Base-by-base conservation (phyloP, 2,888 invertebrate species). In the Chironomus tentans region DNA sequence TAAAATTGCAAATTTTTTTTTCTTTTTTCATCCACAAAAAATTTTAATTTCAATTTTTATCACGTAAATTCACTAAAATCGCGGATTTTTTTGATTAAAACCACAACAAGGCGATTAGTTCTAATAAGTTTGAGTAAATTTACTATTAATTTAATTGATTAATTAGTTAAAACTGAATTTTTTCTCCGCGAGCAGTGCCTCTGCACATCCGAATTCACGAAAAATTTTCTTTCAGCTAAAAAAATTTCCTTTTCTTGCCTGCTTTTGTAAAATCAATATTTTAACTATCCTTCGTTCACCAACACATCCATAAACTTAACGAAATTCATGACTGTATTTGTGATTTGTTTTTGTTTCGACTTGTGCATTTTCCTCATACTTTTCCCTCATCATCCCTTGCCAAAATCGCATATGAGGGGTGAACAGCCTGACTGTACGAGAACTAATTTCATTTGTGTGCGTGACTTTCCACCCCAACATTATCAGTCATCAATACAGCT, bases 141-240 rank as follows among this genome's bases (percentile, higher is more conserved):
- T 50, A 28, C 62, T 46, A 62, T 38, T 50, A 72, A 72, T 72
- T 72, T 72, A 72, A 62, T 72, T 72, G 72, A 72, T 72, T 72
- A 72, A 62, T 72, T 46, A 62, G 50, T 72, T 18, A 72, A 72
- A 72, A 72, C 72, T 62, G 72, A 72, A 46, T 72, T 62, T 72
- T 72, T 62, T 46, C 28, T 22, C 38, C 50, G 72, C 28, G 72
- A 72, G 56, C 56, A 61, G 28, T 61, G 50, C 15, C 56, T 38
- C 62, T 38, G 72, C 72, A 72, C 72, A 72, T 72, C 72, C 62
- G 62, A 28, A 7, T 72, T 72, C 72, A 72, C 72, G 72, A 72
- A 72, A 61, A 72, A 38, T 72, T 71, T 72, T 62, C 72, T n/a
- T 72, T 72, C 72, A 72, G 72, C 72, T 72, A 62, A 72, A 72